A percentile compares a stretch with the other conserved stretches of the same genome.
These are phyloP conservation scores for Cistogaster globosa DNA, from an alignment of 2,888 invertebrate genomes.

Conservation along the genomic window DNA sequence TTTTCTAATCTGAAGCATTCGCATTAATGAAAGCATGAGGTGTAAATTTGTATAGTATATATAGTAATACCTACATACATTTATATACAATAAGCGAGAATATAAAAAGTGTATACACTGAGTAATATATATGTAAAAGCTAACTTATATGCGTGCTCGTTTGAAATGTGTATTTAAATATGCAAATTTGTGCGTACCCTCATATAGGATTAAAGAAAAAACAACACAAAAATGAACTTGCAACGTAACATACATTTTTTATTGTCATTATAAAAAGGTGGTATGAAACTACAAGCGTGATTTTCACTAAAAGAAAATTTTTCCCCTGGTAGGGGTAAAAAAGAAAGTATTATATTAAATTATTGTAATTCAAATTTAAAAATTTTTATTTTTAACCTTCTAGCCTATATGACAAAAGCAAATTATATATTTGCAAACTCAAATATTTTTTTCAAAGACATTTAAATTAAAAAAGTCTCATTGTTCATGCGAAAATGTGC, in stretches of 20 bases:
- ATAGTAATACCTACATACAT: background rate
- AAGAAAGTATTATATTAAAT: conserved; percentile 19
- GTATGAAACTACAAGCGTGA: conserved; percentile 46
- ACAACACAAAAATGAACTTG: conserved; percentile 47
- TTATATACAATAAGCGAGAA: background rate
- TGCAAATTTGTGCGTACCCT: conserved; percentile 62
- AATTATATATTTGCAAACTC: conserved; percentile 61
- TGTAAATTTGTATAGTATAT: background rate
- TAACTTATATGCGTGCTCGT: background rate
- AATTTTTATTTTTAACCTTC: conserved; percentile 49
- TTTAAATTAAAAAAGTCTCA: conserved; percentile 22
- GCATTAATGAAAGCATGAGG: background rate
- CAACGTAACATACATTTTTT: conserved; percentile 67
- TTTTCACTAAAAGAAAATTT: conserved; percentile 16
- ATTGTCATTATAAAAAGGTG: conserved; percentile 56
- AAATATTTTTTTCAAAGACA: conserved; percentile 40
- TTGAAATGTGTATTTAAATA: conserved; percentile 53
- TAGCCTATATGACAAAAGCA: conserved; percentile 48
- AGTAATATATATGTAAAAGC: background rate
- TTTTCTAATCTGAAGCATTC: too few relatives aligned
- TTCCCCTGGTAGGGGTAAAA: background rate
- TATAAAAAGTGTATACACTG: background rate
- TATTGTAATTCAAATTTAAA: conserved; percentile 65
- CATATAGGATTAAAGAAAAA: conserved; percentile 50
- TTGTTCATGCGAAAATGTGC: conserved; percentile 48